Percentiles rank a stretch among this genome's conserved stretches.
These are phyloP conservation scores for Hyaena hyaena DNA, from an alignment of 2,113 vertebrate species.

Conservation along the genomic window DNA sequence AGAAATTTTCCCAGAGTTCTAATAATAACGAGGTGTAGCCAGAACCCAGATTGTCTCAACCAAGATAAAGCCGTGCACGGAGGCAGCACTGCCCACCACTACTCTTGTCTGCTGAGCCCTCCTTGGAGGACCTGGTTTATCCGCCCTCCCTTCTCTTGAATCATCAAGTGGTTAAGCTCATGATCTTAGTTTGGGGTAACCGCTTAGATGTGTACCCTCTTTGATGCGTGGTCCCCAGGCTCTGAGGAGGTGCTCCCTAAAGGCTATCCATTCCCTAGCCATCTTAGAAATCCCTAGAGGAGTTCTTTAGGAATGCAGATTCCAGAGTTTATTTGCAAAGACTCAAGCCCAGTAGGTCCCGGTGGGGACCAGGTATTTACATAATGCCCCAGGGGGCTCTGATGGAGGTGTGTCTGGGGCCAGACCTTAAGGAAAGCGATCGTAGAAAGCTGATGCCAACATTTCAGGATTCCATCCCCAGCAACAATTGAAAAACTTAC, in stretches of 20 bases:
- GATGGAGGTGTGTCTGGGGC: not conserved
- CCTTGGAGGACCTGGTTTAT: not conserved
- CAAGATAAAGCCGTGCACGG: not conserved
- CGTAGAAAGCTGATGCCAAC: not conserved
- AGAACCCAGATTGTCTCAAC: not conserved
- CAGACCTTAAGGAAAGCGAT: not conserved
- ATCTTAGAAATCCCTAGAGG: not conserved
- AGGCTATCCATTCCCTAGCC: not conserved
- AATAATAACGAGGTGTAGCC: not conserved
- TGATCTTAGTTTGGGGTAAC: not conserved
- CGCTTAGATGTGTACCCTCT: not conserved
- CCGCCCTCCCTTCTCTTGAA: not conserved
- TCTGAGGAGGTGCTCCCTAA: not conserved
- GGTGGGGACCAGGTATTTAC: not conserved
- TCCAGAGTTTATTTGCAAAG: conserved; percentile 12
- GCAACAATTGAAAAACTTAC: conserved; percentile 10
- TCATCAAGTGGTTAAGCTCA: not conserved
- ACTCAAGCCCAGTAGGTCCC: not conserved
- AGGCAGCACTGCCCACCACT: no score
- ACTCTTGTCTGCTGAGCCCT: not conserved
- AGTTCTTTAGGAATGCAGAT: not conserved
- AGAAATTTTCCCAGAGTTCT: not conserved
- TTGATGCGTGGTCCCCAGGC: not conserved
- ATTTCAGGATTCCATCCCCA: not conserved
- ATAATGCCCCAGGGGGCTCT: not conserved